These are phyloP conservation scores for Planiliza haematocheilus DNA, from an alignment of 2,113 vertebrate species.

Conservation along the genomic window DNA sequence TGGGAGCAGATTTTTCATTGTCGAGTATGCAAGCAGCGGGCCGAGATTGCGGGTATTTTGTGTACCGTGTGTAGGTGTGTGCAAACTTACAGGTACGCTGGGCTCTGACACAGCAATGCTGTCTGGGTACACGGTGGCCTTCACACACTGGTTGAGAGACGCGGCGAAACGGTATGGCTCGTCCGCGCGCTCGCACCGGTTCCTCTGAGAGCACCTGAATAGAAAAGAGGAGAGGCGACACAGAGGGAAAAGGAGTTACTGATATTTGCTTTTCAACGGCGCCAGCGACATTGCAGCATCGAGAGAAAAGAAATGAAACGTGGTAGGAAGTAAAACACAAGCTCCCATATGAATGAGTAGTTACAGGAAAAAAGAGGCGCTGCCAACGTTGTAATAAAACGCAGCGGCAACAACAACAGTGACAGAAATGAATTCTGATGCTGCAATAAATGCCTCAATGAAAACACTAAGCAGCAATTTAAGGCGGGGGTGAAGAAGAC, in stretches of 20 bases:
- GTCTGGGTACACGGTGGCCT: conserved; percentile 89
- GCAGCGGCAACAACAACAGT: background rate
- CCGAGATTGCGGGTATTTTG: conserved; percentile 6
- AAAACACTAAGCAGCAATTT: conserved; percentile 6
- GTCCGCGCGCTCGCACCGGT: conserved; percentile 89
- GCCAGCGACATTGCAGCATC: background rate
- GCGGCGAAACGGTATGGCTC: conserved; percentile 93
- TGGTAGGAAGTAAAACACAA: background rate
- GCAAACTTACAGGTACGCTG: conserved; percentile 86
- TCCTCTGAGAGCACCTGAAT: conserved; percentile 92
- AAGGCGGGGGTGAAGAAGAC: conserved; percentile 2
- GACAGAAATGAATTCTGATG: background rate
- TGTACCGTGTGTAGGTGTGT: background rate
- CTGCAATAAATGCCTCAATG: background rate
- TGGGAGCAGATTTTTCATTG: conserved; percentile 34
- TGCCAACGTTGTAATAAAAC: background rate
- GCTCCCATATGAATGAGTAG: background rate
- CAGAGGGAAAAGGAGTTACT: background rate
- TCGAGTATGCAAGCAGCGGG: conserved; percentile 21
- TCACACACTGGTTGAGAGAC: conserved; percentile 90
- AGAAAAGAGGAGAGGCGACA: background rate
- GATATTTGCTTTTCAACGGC: background rate
- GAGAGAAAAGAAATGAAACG: background rate
- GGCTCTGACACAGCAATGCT: conserved; percentile 96
- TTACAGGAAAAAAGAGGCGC: background rate